Evolutionary conservation across 2,797 vertebrate genomes (phyloP).

Genomic region (Psittacula echo): DNA sequence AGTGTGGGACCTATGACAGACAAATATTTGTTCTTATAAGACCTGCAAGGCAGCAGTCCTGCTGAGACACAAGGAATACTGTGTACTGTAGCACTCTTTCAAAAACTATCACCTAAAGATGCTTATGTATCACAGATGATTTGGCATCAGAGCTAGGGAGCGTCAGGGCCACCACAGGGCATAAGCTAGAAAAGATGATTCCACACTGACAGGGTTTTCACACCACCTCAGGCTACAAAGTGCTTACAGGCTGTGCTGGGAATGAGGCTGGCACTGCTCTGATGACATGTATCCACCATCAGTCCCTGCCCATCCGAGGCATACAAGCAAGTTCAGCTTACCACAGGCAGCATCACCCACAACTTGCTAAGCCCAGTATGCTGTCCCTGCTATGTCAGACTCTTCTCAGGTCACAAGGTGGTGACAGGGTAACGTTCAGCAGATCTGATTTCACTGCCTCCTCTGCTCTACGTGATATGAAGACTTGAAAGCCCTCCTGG

Average conservation of each 20-base stretch:
- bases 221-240: constrained; percentile 44
- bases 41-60: constrained; percentile 43
- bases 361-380: background rate
- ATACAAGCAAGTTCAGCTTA: constrained; percentile 20
- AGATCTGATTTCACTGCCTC: constrained; percentile 20
- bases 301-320: background rate
- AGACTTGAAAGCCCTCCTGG: constrained; percentile 4
- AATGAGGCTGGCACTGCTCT: constrained; percentile 25
- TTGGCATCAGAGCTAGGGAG: constrained; percentile 50
- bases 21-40: constrained; percentile 65
- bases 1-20: constrained; percentile 58
- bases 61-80: constrained; percentile 62
- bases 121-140: constrained; percentile 12
- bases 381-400: background rate
- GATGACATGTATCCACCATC: background rate
- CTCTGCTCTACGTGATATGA: background rate
- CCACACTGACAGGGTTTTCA: background rate
- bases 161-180: constrained; percentile 46
- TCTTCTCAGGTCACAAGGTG: background rate
- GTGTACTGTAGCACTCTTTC: constrained; percentile 50
- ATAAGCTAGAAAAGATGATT: constrained; percentile 25
- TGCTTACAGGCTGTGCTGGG: constrained; percentile 38
- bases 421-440: background rate
- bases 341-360: constrained; percentile 21
- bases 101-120: constrained; percentile 45